Conservation (phyloP, 2,888 invertebrate genomes). For the Clanis bilineata region DNA sequence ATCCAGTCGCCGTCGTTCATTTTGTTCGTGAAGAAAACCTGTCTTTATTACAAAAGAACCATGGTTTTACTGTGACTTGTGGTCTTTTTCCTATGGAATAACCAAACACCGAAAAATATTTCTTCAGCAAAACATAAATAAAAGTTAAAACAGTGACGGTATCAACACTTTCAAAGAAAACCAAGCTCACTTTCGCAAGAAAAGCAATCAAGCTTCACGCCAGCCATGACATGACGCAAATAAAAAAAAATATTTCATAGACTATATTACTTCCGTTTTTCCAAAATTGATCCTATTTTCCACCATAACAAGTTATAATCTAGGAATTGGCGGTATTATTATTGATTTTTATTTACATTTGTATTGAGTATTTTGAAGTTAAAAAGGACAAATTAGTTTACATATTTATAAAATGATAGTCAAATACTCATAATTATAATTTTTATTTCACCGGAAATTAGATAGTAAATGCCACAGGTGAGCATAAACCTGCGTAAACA, state of each 20-base stretch:
- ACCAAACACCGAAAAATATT: conserved; percentile 30
- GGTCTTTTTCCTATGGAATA: conserved; percentile 33
- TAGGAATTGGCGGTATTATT: too few species aligned
- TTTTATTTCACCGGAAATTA: too few species aligned
- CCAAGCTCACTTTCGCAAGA: conserved; percentile 75
- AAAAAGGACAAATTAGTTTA: too few species aligned
- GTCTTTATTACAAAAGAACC: conserved; percentile 36
- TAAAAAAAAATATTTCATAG: conserved; percentile 28
- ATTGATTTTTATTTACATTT: too few species aligned
- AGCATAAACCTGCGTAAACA: too few species aligned
- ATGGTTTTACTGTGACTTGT: conserved; percentile 25
- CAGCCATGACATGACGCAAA: conserved; percentile 68
- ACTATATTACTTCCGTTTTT: conserved; percentile 28
- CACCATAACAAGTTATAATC: too few species aligned
- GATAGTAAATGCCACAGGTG: too few species aligned
- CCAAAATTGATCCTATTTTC: too few species aligned
- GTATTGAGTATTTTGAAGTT: too few species aligned
- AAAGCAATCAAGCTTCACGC: conserved; percentile 74
- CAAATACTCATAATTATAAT: too few species aligned
- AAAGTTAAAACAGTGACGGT: conserved; percentile 61
- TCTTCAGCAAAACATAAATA: conserved; percentile 57
- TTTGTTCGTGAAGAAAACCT: conserved; percentile 52
- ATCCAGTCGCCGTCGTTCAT: conserved; percentile 85
- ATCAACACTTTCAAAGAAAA: conserved; percentile 68
- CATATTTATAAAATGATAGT: too few species aligned